These are phyloP conservation scores for Acromyrmex echinatior DNA, from an alignment of 1,140 invertebrate species.

Conservation along the genomic window DNA sequence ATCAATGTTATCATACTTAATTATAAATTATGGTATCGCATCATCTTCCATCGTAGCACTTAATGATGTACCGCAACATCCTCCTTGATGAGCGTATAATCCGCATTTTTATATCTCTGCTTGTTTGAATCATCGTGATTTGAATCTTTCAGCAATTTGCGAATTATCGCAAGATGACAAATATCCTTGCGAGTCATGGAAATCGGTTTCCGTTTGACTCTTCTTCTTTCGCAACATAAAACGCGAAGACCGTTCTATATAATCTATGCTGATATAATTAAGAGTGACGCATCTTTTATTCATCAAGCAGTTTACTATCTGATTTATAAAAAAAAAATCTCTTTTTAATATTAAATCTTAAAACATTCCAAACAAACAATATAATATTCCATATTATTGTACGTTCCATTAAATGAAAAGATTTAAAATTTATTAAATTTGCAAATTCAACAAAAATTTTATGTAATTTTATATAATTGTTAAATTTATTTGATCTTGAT, in stretches of 20 bases:
- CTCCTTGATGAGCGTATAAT: constrained; percentile 16
- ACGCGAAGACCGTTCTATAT: neutral
- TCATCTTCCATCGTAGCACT: neutral
- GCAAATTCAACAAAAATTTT: neutral
- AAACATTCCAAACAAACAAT: neutral
- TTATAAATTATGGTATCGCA: constrained; percentile 27
- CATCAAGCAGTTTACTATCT: neutral
- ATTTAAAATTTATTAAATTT: neutral
- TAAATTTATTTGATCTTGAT: neutral
- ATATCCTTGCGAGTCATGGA: constrained; percentile 51
- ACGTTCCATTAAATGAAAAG: neutral
- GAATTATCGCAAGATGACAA: constrained; percentile 50
- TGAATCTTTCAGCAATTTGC: constrained; percentile 4
- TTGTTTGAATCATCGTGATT: constrained; percentile 39
- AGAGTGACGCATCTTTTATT: constrained; percentile 46
- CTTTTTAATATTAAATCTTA: neutral
- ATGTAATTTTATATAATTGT: neutral
- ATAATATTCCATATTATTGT: neutral
- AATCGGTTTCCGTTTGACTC: constrained; percentile 47
- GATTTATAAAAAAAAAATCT: neutral
- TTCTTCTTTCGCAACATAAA: constrained; percentile 1
- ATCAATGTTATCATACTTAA: neutral
- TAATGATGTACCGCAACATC: constrained; percentile 19
- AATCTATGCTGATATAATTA: constrained; percentile 40
- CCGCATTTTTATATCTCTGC: constrained; percentile 28